These are phyloP conservation scores for Ciconia stormi DNA, from an alignment of 2,113 vertebrate genomes.

Conservation along the genomic window DNA sequence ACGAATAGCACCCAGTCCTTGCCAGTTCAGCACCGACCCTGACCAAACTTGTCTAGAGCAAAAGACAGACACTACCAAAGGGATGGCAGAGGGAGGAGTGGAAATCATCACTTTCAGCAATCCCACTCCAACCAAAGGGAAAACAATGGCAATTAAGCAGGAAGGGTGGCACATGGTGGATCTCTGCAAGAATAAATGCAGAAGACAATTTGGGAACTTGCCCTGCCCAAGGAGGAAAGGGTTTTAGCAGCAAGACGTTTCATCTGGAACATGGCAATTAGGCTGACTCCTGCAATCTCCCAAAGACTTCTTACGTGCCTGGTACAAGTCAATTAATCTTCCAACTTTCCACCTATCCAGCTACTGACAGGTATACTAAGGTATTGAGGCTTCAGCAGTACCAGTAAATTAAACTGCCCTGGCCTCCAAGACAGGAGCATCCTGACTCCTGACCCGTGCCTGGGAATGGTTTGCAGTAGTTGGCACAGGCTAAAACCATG, in stretches of 20 bases:
- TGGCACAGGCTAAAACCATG: background rate
- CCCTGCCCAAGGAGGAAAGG: background rate
- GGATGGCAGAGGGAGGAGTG: background rate
- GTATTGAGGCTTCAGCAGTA: background rate
- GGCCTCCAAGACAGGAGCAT: background rate
- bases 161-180: background rate
- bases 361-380: background rate
- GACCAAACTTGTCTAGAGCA: background rate
- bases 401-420: background rate
- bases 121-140: background rate
- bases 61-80: background rate
- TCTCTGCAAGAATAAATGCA: background rate
- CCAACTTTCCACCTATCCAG: background rate
- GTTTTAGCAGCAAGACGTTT: background rate
- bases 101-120: background rate
- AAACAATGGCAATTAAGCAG: background rate
- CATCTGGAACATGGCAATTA: background rate
- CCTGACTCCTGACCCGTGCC: background rate
- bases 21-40: background rate
- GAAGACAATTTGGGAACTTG: background rate
- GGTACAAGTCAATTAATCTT: background rate
- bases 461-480: background rate
- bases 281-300: background rate
- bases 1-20: background rate
- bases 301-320: background rate